These are phyloP conservation scores for Galagoides demidoff DNA, from an alignment of 2,797 vertebrate genomes.

Conservation along the genomic window DNA sequence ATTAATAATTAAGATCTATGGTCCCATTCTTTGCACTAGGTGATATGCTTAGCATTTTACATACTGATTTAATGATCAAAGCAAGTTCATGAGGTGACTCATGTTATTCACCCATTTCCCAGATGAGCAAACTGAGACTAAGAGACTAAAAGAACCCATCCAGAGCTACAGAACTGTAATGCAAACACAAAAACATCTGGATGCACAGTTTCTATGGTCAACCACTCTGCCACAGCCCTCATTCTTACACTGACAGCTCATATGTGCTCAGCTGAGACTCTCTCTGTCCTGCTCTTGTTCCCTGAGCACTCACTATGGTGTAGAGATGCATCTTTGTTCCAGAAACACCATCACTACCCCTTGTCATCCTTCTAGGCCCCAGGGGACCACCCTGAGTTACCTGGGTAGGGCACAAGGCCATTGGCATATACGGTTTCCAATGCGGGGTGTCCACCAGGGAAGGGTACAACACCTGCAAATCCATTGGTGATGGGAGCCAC, in stretches of 20 bases:
- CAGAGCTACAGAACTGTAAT: neutral
- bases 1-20: neutral
- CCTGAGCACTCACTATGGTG: neutral
- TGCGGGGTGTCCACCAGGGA: constrained; percentile 95
- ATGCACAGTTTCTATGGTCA: neutral
- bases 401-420: constrained; percentile 95
- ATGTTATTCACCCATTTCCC: neutral
- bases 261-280: neutral
- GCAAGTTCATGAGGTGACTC: neutral
- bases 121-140: neutral
- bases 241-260: neutral
- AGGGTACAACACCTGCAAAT: constrained; percentile 96
- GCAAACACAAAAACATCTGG: neutral
- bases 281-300: neutral
- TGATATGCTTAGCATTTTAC: neutral
- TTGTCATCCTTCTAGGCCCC: neutral
- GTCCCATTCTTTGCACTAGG: neutral
- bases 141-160: neutral
- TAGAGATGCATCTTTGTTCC: neutral
- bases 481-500: constrained; percentile 96
- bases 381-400: constrained; percentile 69
- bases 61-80: neutral
- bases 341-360: neutral
- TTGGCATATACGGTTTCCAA: constrained; percentile 98
- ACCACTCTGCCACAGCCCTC: neutral